Evolutionary conservation across 2,113 vertebrate genomes (phyloP).

Genomic region (Megaptera novaeangliae): DNA sequence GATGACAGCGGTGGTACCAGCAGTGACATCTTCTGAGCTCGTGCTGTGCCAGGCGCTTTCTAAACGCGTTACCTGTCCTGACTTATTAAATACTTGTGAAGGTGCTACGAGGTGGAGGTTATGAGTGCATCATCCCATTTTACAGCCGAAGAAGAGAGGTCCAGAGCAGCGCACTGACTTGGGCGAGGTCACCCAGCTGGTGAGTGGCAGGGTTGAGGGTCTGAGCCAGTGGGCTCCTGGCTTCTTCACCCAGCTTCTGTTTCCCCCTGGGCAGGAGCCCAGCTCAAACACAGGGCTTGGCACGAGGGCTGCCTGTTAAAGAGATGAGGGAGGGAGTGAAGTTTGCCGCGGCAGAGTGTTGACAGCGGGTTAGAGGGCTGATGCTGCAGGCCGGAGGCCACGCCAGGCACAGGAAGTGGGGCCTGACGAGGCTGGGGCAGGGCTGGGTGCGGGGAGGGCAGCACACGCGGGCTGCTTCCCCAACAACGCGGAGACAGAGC

Average conservation of each 20-base stretch:
- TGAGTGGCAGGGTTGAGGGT: not conserved
- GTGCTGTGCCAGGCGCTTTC: rapidly evolving
- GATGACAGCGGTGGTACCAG: rapidly evolving
- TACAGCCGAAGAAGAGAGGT: not conserved
- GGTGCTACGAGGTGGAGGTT: rapidly evolving
- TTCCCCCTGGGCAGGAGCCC: rapidly evolving
- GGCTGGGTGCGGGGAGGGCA: not conserved
- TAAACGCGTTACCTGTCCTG: not conserved
- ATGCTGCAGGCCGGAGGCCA: not conserved
- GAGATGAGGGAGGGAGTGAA: too few relatives aligned
- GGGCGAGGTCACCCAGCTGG: not conserved
- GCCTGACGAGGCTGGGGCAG: not conserved
- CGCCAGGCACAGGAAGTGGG: rapidly evolving
- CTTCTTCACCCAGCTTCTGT: not conserved
- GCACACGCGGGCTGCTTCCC: rapidly evolving
- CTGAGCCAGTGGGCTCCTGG: not conserved
- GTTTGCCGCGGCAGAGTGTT: not conserved
- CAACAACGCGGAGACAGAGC: rapidly evolving
- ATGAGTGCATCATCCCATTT: rapidly evolving
- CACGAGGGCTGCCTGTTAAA: not conserved
- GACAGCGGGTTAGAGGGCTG: not conserved
- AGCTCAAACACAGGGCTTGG: not conserved
- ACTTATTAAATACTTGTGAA: rapidly evolving
- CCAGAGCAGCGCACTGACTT: rapidly evolving
- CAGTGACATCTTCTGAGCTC: rapidly evolving